A percentile compares a stretch with the other conserved stretches of the same genome.
phyloP scores from a whole-genome alignment of 37 sponge, comb jelly and placozoan species.

The Aphrocallistes beatrix region DNA sequence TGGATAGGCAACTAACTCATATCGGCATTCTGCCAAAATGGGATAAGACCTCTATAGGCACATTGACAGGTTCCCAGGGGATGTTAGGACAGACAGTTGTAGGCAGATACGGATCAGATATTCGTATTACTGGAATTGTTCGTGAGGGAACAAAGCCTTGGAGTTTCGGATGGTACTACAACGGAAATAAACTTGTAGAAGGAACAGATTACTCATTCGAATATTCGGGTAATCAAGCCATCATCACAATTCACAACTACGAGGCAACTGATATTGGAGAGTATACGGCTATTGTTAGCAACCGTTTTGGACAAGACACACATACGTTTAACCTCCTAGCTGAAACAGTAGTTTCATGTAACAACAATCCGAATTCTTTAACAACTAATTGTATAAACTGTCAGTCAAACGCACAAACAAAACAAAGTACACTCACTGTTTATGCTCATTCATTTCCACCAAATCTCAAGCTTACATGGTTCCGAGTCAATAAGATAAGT shows the following conservation, averaged over 20 bases:
- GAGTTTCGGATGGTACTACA: background rate
- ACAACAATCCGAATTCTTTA: background rate
- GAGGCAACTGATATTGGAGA: background rate
- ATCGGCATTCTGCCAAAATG: conserved; percentile 11
- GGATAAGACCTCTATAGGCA: background rate
- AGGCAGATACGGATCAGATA: background rate
- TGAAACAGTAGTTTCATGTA: background rate
- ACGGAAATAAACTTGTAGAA: background rate
- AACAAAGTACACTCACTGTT: background rate
- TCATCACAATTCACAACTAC: background rate
- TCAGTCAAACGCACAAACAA: background rate
- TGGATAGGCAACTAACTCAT: background rate
- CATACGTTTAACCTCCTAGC: background rate
- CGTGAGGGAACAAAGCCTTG: background rate
- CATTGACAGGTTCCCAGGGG: background rate
- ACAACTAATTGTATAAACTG: background rate
- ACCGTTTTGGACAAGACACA: background rate
- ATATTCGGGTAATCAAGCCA: background rate
- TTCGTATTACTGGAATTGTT: background rate
- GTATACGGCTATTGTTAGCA: background rate
- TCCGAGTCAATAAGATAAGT: background rate
- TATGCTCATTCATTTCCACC: background rate
- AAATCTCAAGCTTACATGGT: background rate
- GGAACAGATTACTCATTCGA: background rate
- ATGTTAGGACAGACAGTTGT: background rate